Percentiles rank a stretch among this genome's conserved stretches.
phyloP scores from a whole-genome alignment of 2,797 vertebrate genomes.

The Sebastes hubbsi region DNA sequence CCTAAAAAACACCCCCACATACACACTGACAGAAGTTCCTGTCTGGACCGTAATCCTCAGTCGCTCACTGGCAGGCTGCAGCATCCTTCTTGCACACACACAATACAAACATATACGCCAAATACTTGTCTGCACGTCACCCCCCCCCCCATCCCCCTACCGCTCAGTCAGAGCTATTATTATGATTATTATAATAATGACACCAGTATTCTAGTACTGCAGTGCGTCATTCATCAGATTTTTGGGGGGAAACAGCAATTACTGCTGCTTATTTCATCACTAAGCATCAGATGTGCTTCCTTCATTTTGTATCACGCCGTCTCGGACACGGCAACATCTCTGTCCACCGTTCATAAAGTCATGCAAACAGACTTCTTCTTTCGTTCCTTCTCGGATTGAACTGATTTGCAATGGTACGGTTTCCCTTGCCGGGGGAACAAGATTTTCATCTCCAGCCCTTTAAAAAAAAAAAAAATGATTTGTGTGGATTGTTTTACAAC shows the following conservation, averaged over 20 bases:
- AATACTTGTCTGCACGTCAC: slow-evolving; percentile 4
- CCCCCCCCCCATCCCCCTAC: background rate
- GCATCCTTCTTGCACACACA: background rate
- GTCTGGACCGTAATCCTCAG: slow-evolving; percentile 8
- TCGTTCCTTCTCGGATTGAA: background rate
- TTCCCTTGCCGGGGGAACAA: background rate
- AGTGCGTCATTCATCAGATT: slow-evolving; percentile 30
- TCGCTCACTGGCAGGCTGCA: background rate
- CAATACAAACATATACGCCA: background rate
- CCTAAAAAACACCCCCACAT: background rate
- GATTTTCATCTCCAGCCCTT: background rate
- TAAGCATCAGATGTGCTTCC: slow-evolving; percentile 27
- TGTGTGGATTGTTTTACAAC: background rate
- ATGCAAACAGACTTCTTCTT: background rate
- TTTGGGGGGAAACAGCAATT: slow-evolving; percentile 11
- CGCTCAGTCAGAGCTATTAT: slow-evolving; percentile 35
- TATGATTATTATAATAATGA: slow-evolving; percentile 46
- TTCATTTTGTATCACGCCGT: slow-evolving; percentile 3
- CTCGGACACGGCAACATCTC: slow-evolving; percentile 9
- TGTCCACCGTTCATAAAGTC: background rate
- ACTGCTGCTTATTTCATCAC: slow-evolving; percentile 32
- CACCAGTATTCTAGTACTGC: background rate
- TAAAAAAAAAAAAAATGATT: background rate
- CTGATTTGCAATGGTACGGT: background rate
- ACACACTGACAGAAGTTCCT: background rate